phyloP scores from a whole-genome alignment of 2,888 invertebrate genomes.

The Tenthredo livida region DNA sequence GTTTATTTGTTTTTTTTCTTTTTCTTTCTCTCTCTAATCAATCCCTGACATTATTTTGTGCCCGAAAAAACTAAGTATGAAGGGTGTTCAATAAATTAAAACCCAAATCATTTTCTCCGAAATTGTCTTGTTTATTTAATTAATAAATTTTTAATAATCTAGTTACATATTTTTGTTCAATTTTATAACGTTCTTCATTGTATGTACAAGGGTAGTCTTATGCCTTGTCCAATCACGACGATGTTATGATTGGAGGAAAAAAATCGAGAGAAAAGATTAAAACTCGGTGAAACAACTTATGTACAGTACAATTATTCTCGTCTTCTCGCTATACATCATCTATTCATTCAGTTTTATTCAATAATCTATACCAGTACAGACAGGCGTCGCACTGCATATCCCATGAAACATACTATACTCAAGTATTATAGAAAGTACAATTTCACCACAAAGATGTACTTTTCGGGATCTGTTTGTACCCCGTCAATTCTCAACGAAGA shows the following conservation, averaged over 20 bases:
- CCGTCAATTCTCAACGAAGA: not conserved
- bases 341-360: not conserved
- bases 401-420: not conserved
- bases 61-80: not conserved
- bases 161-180: not conserved
- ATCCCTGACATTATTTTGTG: slow-evolving; percentile 3
- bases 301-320: not conserved
- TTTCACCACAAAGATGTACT: not conserved
- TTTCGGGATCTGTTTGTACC: not conserved
- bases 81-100: slow-evolving; percentile 17
- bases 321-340: not conserved
- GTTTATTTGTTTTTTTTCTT: slow-evolving; percentile 29
- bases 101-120: not conserved
- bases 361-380: not conserved
- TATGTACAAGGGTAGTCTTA: too few relatives aligned
- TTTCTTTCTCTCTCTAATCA: not conserved
- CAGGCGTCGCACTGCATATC: not conserved
- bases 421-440: not conserved
- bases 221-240: not conserved
- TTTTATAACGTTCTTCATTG: not conserved
- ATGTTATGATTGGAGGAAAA: not conserved
- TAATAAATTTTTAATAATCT: not conserved
- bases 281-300: not conserved
- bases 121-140: not conserved
- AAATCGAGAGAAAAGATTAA: not conserved